phyloP scores from a whole-genome alignment of 1,140 invertebrate genomes.

The Pseudoatta argentina region DNA sequence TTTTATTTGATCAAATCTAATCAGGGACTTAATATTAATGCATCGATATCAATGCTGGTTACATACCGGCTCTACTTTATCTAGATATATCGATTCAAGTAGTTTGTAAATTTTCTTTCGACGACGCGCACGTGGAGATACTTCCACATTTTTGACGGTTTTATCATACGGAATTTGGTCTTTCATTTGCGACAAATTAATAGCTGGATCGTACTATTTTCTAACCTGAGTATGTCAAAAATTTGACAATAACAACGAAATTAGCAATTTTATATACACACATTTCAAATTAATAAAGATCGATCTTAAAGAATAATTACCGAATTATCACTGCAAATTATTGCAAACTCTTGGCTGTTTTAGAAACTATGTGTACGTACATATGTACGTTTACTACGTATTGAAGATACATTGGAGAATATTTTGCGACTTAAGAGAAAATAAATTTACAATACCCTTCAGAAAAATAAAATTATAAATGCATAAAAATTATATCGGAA shows the following conservation, averaged over 20 bases:
- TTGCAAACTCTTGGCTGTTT: background rate
- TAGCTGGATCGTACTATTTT: background rate
- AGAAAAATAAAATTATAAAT: background rate
- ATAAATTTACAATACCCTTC: conserved; percentile 3
- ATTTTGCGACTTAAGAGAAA: background rate
- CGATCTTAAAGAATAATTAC: background rate
- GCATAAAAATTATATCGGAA: background rate
- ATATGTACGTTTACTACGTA: background rate
- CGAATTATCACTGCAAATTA: background rate
- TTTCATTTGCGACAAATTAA: conserved; percentile 39
- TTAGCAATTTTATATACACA: background rate
- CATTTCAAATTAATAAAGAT: conserved; percentile 22
- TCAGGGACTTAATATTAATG: conserved; percentile 35
- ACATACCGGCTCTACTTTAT: conserved; percentile 35
- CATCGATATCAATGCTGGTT: conserved; percentile 30
- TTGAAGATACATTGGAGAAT: background rate
- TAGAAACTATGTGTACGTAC: background rate
- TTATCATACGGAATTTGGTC: conserved; percentile 6
- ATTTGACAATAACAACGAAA: conserved; percentile 22
- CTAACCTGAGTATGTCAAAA: background rate
- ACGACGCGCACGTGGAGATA: conserved; percentile 57
- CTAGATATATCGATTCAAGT: conserved; percentile 10
- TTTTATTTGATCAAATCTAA: conserved; percentile 46
- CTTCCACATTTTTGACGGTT: background rate
- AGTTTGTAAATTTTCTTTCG: conserved; percentile 56